Percentiles rank a stretch among this genome's conserved stretches.
Conservation (phyloP, 1,140 invertebrate species). For the Drosophila orena region DNA sequence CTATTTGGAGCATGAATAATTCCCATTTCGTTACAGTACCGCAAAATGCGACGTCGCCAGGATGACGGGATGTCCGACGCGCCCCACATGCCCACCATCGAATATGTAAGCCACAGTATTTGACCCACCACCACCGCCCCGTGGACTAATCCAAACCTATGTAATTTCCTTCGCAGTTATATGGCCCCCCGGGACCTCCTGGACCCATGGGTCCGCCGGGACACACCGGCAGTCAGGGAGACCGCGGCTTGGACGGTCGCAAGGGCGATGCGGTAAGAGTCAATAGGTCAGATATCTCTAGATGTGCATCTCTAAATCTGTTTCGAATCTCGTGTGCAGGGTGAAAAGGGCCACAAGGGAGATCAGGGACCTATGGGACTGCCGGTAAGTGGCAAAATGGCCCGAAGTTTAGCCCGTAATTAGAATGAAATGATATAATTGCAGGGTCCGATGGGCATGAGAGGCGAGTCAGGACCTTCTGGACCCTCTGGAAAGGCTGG, state of each 20-base stretch:
- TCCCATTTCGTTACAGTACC: slow-evolving; percentile 90
- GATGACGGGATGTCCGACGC: slow-evolving; percentile 85
- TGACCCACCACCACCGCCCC: background rate
- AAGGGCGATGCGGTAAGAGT: slow-evolving; percentile 93
- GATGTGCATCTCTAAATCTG: slow-evolving; percentile 15
- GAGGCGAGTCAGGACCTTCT: slow-evolving; percentile 91
- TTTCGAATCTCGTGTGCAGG: slow-evolving; percentile 87
- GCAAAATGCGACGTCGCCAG: slow-evolving; percentile 95
- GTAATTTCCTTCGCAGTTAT: slow-evolving; percentile 53
- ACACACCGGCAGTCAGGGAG: slow-evolving; percentile 91
- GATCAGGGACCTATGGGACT: slow-evolving; percentile 97
- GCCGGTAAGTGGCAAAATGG: slow-evolving; percentile 90
- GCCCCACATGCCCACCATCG: slow-evolving; percentile 82
- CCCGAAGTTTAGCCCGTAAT: background rate
- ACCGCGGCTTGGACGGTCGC: slow-evolving; percentile 91
- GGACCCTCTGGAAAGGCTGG: slow-evolving; percentile 91
- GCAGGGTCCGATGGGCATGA: slow-evolving; percentile 94
- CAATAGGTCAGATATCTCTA: slow-evolving; percentile 14
- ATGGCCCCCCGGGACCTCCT: slow-evolving; percentile 83
- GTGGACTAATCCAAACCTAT: background rate
- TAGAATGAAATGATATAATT: slow-evolving; percentile 17
- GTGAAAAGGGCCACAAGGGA: slow-evolving; percentile 94
- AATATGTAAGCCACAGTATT: slow-evolving; percentile 76
- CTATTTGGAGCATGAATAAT: slow-evolving; percentile 2
- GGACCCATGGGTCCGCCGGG: slow-evolving; percentile 91